Evolutionary conservation across 2,888 invertebrate species (phyloP).

Genomic region (Drosophila borborema): DNA sequence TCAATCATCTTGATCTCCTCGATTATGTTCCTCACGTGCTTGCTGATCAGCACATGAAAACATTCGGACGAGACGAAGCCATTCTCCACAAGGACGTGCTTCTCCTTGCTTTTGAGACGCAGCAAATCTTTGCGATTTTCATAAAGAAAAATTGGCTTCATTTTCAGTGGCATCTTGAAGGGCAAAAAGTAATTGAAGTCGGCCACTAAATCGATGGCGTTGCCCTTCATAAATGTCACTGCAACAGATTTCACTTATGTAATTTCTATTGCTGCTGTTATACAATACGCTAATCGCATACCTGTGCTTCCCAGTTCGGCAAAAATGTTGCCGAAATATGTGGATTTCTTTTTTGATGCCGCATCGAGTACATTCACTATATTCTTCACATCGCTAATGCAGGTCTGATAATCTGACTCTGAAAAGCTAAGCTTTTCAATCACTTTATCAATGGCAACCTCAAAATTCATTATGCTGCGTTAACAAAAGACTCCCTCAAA

Average conservation of each 20-base stretch:
- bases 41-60: neutral
- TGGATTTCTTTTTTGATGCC: neutral
- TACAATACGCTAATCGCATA: neutral
- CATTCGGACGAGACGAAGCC: slow-evolving; percentile 1
- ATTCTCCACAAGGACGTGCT: neutral
- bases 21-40: neutral
- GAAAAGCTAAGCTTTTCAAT: slow-evolving; percentile 11
- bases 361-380: neutral
- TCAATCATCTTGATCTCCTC: neutral
- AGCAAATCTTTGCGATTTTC: neutral
- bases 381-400: neutral
- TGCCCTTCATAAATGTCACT: slow-evolving; percentile 5
- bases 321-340: slow-evolving; percentile 3
- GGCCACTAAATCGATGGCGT: neutral
- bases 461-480: slow-evolving; percentile 3
- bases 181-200: slow-evolving; percentile 10
- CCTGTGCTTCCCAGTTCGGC: slow-evolving; percentile 4
- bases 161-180: slow-evolving; percentile 5
- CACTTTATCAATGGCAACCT: neutral
- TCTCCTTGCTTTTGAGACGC: slow-evolving; percentile 5
- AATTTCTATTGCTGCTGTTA: neutral
- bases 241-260: neutral
- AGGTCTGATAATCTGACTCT: neutral
- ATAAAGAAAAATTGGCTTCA: slow-evolving; percentile 3
- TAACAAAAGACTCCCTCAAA: neutral